Evolutionary conservation across 35 echinoderm and acorn worm genomes (phyloP), one percentile per base, ranked within the genome.

Genomic region (Diadema setosum): DNA sequence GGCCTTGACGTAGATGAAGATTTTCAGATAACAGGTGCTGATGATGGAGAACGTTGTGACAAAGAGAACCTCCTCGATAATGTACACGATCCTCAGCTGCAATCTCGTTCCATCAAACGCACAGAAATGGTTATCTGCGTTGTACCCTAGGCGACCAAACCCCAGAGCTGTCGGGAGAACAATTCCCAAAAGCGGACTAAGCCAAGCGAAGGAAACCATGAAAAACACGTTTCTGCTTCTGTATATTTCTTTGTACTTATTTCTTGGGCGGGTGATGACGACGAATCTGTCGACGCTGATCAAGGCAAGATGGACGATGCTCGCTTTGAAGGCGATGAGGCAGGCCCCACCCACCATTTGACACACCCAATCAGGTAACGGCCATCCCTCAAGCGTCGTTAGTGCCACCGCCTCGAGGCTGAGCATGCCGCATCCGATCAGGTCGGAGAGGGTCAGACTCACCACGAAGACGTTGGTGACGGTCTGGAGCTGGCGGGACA

Each of bases 391-490:
- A 23, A 81, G 60, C 30, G 48, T 82, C 42, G 80, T 80, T 3
- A 93, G 67, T 12, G 91, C 95, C 37, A 97, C 45, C 31, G 90
- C 81, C 41, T 97, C 84, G 49, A 75, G 82, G 35, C 91, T 92
- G 33, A 97, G 75, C 3, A 73, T 90, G 39, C 88, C 50, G 81
- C 91, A 93, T 4, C 87, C 90, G 6, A 86, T 59, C n/a, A 98
- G 46, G 18, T 98, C 96, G 1, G 96, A 86, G 11, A 94, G 39
- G 58, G 88, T 91, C 18, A 98, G 86, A 63, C 91, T 98, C 40
- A 98, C 92, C 20, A 98, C 92, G 80, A 91, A 98, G 29, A 98
- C 86, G 48, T 98, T 98, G 0, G 96, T 94, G 6, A 86, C 96
- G 8, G 96, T 98, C 45, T 90, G 85, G 34, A 98, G 70, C 82